Evolutionary conservation across 2,888 invertebrate species (phyloP).

Genomic region (Dasysyrphus albostriatus): DNA sequence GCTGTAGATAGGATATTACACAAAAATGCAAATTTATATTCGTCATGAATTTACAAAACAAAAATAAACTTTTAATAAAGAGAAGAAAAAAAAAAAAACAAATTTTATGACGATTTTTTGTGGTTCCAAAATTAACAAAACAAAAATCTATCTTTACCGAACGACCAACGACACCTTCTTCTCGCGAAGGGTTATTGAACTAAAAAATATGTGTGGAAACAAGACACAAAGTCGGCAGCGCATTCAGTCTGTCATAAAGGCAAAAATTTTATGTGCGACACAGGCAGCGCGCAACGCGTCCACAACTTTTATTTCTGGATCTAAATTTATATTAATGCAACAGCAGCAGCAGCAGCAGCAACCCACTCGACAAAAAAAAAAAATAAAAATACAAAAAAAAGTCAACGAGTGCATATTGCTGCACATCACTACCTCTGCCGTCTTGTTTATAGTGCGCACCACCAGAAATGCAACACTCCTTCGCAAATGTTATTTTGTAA

Average conservation of each 20-base stretch:
- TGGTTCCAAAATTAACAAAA: background rate
- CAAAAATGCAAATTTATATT: constrained; percentile 65
- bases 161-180: constrained; percentile 27
- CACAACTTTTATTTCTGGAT: constrained; percentile 70
- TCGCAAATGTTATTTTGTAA: constrained; percentile 38
- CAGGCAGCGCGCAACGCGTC: background rate
- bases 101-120: constrained; percentile 14
- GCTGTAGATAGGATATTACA: constrained; percentile 24
- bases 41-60: constrained; percentile 40
- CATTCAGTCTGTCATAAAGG: constrained; percentile 46
- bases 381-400: no score
- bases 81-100: no score
- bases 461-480: constrained; percentile 30
- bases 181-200: constrained; percentile 70
- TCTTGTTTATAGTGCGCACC: background rate
- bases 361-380: no score
- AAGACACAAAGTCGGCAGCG: constrained; percentile 37
- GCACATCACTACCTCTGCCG: no score
- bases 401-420: constrained; percentile 15
- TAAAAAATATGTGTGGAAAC: background rate
- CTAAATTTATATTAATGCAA: constrained; percentile 63
- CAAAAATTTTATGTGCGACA: constrained; percentile 47
- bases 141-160: background rate
- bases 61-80: background rate
- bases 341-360: constrained; percentile 33